Percentiles rank a stretch among this genome's conserved stretches.
Evolutionary conservation across 2,888 invertebrate species (phyloP).

Genomic region (Chrysolina haemoptera): DNA sequence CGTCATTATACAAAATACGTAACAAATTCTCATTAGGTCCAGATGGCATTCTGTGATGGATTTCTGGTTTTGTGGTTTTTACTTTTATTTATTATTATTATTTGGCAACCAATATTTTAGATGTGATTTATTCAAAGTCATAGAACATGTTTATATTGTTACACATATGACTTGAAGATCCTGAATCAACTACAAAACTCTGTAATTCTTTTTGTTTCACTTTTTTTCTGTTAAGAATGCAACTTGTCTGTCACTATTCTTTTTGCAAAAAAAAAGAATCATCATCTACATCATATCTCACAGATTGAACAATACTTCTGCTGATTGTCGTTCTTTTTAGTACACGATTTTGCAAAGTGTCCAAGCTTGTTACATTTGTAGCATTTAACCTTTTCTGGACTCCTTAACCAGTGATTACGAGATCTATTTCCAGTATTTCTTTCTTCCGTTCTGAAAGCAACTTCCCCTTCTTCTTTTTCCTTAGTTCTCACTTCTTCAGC

Average conservation of each 20-base stretch:
- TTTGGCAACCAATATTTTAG: too few relatives aligned
- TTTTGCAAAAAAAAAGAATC: neutral
- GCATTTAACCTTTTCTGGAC: conserved; percentile 5
- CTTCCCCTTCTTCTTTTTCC: neutral
- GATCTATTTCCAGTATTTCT: neutral
- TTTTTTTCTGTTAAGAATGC: conserved; percentile 16
- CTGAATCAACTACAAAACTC: conserved; percentile 11
- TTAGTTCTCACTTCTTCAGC: conserved; percentile 27
- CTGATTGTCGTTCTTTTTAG: neutral
- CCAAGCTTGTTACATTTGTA: neutral
- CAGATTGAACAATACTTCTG: neutral
- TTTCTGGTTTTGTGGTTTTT: too few relatives aligned
- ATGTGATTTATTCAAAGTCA: too few relatives aligned
- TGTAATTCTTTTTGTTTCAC: neutral
- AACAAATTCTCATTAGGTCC: too few relatives aligned
- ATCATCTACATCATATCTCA: neutral
- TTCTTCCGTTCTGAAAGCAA: neutral
- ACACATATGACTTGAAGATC: conserved; percentile 33
- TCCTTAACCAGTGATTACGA: neutral
- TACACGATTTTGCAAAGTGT: conserved; percentile 27
- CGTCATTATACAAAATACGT: too few relatives aligned
- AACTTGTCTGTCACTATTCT: conserved; percentile 11
- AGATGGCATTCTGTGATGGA: too few relatives aligned
- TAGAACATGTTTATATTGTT: conserved; percentile 19
- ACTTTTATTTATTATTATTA: too few relatives aligned